A percentile compares a stretch with the other conserved stretches of the same genome.
Evolutionary conservation across 2,888 invertebrate species (phyloP).

Genomic region (Ypsolopha sequella): DNA sequence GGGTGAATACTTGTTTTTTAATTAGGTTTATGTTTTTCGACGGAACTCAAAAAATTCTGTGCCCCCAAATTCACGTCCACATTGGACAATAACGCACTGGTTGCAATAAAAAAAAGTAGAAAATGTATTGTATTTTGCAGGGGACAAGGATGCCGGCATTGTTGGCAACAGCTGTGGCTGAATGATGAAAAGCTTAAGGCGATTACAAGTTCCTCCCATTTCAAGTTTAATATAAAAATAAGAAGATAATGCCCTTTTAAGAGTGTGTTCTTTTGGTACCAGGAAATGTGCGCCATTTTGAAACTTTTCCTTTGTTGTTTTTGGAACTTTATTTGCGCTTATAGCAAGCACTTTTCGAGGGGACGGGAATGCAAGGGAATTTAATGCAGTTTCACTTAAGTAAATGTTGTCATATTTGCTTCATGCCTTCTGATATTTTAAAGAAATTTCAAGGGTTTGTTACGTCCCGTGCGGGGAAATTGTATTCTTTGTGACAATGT

Average conservation of each 20-base stretch:
- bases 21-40: too few species aligned
- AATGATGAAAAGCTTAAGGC: conserved; percentile 61
- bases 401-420: not conserved
- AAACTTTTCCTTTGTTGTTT: conserved; percentile 21
- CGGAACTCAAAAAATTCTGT: too few species aligned
- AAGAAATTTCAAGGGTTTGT: too few species aligned
- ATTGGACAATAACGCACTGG: conserved; percentile 7
- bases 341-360: not conserved
- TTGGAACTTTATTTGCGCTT: not conserved
- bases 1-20: too few species aligned
- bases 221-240: conserved; percentile 62
- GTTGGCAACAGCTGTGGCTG: conserved; percentile 46
- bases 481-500: too few species aligned
- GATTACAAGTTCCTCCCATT: conserved; percentile 49
- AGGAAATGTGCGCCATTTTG: conserved; percentile 19
- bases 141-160: not conserved
- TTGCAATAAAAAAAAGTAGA: conserved; percentile 6
- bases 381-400: not conserved
- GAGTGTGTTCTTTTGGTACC: conserved; percentile 37
- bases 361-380: not conserved
- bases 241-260: conserved; percentile 56
- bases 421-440: not conserved
- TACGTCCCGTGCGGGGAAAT: too few species aligned
- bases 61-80: too few species aligned
- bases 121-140: conserved; percentile 4